Conservation (phyloP, 1,140 invertebrate species). For the Drosophila repletoides region DNA sequence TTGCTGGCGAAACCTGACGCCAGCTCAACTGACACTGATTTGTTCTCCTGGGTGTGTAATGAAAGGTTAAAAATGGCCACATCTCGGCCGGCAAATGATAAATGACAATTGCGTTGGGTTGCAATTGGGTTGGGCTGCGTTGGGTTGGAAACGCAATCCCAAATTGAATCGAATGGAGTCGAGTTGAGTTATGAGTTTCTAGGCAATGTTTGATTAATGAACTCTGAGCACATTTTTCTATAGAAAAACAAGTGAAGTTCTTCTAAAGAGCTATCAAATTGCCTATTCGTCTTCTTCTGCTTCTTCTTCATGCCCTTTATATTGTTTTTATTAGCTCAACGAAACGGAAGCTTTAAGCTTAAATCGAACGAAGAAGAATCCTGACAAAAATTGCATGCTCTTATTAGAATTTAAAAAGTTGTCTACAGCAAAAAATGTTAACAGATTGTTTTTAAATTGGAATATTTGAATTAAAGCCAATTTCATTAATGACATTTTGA, state of each 20-base stretch:
- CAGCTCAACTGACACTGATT: slow-evolving; percentile 44
- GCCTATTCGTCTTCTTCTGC: too few relatives aligned
- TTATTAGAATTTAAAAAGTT: too few relatives aligned
- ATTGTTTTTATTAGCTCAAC: neutral
- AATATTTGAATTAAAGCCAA: too few relatives aligned
- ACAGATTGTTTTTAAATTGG: too few relatives aligned
- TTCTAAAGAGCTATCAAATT: too few relatives aligned
- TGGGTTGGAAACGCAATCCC: slow-evolving; percentile 12
- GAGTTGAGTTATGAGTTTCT: slow-evolving; percentile 29
- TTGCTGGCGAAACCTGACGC: slow-evolving; percentile 21
- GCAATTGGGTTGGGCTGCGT: too few relatives aligned
- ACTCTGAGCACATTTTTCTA: neutral
- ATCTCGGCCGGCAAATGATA: slow-evolving; percentile 33
- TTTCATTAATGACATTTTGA: too few relatives aligned
- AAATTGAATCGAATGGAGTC: slow-evolving; percentile 39
- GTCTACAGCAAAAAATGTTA: too few relatives aligned
- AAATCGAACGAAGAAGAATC: too few relatives aligned
- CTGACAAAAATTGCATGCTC: too few relatives aligned
- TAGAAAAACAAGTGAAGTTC: neutral
- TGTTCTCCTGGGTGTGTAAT: slow-evolving; percentile 45
- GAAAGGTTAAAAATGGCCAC: slow-evolving; percentile 58
- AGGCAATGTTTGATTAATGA: slow-evolving; percentile 29
- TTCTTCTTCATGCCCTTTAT: too few relatives aligned
- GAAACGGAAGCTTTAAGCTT: neutral
- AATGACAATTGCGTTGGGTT: slow-evolving; percentile 56